phyloP scores from a whole-genome alignment of 2,797 vertebrate species.

The Mormyrops attenuatus region DNA sequence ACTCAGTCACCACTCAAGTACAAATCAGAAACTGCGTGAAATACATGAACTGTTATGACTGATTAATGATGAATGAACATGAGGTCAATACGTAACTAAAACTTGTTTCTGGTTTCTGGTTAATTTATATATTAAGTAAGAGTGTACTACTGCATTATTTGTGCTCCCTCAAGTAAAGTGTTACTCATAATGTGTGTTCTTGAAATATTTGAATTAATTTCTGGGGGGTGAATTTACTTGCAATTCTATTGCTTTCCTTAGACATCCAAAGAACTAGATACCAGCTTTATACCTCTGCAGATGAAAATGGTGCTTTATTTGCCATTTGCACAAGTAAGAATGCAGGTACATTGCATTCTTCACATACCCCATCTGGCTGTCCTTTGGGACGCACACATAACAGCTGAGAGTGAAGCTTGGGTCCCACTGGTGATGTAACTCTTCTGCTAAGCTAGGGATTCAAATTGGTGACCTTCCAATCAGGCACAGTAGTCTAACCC shows the following conservation, averaged over 20 bases:
- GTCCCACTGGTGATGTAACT: neutral
- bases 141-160: neutral
- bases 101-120: neutral
- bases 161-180: neutral
- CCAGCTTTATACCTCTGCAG: neutral
- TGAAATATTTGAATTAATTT: neutral
- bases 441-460: neutral
- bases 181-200: neutral
- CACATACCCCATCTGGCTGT: neutral
- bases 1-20: neutral
- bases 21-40: neutral
- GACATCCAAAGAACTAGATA: neutral
- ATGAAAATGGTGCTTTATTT: neutral
- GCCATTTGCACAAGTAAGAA: neutral
- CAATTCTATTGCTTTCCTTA: neutral
- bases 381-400: neutral
- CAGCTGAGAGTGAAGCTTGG: neutral
- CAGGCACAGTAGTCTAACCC: neutral
- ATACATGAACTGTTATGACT: neutral
- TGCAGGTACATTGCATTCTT: neutral
- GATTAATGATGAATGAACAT: neutral
- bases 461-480: neutral
- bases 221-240: neutral
- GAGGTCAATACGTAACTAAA: neutral
- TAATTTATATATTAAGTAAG: neutral